Evolutionary conservation across 2,113 vertebrate genomes (phyloP), one percentile per base, ranked within the genome.

Genomic region (Gopherus flavomarginatus): DNA sequence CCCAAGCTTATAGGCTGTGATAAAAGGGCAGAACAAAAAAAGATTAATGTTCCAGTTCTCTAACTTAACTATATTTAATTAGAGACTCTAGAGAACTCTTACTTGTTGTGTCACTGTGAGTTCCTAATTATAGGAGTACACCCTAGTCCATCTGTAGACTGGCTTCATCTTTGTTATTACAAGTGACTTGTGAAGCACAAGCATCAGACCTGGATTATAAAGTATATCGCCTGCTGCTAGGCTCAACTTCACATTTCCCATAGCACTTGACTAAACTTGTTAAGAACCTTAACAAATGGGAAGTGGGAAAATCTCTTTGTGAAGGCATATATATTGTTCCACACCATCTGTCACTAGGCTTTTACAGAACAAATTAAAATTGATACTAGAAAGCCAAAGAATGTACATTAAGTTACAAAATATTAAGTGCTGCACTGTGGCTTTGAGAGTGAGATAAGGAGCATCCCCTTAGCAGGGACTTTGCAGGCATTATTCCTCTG

Each of bases 281-380:
- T 88, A 72, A n/a, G 24, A 31, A 42, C 5, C 10, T 69, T 62
- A 21, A 0, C 3, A 47, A 87, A 50, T 2, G 21, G 35, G 72
- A 2, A 87, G 29, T 13, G 8, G 65, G 9, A 89, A 92, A 38
- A 59, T 54, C 50, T 35, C 53, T 52, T 83, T 75, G 19, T 5
- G 86, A 47, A 7, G 85, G n/a, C 47, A 83, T 0, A 0, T 27
- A 31, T 1, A 3, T 42, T 82, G 42, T 54, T 27, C 2, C 14
- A 44, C 14, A 17, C 21, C 22, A 12, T 4, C 13, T 1, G 5
- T 38, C 14, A 42, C 24, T 65, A 72, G 90, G 65, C 13, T 81
- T 92, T 92, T 56, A 62, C 52, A 77, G 62, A 96, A 80, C 27
- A 88, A 90, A 83, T 19, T 31, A 17, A 77, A 85, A 88, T 87